Evolutionary conservation across 2,888 invertebrate genomes (phyloP), one percentile per base, ranked within the genome.

Genomic region (Caenorhabditis plicata): DNA sequence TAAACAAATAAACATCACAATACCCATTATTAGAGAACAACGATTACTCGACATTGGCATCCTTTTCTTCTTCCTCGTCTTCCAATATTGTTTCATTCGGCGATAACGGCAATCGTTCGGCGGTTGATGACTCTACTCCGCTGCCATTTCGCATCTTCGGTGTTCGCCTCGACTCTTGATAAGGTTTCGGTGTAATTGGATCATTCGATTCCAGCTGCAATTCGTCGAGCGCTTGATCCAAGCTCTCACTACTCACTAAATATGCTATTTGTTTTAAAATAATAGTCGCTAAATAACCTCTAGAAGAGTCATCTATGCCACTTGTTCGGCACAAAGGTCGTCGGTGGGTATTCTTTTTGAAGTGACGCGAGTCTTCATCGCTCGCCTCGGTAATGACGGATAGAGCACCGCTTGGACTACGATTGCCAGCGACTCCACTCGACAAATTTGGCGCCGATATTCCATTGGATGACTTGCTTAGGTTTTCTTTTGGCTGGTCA

Each of bases 331-430:
- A 11, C 8, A 29, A 29, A 29, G 29, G 8, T 29, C 11, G 29
- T 20, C 42, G 27, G 8, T 11, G 2, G 4, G 22, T 2, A 26
- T 53, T 54, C 41, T 56, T 53, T 43, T 60, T 60, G 35, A 56
- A 52, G 40, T 61, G 60, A 9, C 56, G 33, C 22, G 56, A 23
- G 42, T 71, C 68, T 36, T 71, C 71, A 36, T 71, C 71, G 46
- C 60, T 67, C 13, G 61, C 68, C 54, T 73, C 73, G 8, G 73
- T 70, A 39, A 71, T 73, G 25, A 73, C 71, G 13, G 73, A 71
- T 9, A 71, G 43, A 1, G 65, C 60, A 9, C 47, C 47, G 11
- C 50, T 50, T 17, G 60, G 54, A 3, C 44, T 48, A 3, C 54
- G 29, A 26, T 47, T 51, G 2, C 54, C 54, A n/a, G n/a, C n/a